Percentiles rank a stretch among this genome's conserved stretches.
Evolutionary conservation across 2,888 invertebrate species (phyloP).

Genomic region (Drosophila neotestacea): DNA sequence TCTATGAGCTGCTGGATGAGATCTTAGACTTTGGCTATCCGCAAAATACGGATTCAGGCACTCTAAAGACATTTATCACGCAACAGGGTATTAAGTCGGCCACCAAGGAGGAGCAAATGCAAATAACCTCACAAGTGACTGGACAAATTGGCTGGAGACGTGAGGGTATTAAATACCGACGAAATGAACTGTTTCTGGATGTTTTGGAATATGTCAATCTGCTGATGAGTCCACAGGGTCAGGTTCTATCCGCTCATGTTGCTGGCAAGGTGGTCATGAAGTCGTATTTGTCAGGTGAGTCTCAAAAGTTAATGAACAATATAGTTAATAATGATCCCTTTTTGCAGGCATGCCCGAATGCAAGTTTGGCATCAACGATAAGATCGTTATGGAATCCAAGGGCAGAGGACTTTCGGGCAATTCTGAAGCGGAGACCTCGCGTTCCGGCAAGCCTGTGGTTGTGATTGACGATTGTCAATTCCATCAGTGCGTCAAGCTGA

Average conservation of each 20-base stretch:
- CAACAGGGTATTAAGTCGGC: constrained; percentile 99
- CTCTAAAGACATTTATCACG: constrained; percentile 99
- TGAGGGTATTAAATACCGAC: constrained; percentile 99
- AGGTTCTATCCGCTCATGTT: constrained; percentile 99
- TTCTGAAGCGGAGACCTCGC: constrained; percentile 91
- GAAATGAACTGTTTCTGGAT: constrained; percentile 99
- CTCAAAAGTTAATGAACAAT: not conserved
- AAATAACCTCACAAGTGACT: constrained; percentile 99
- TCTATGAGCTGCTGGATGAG: constrained; percentile 99
- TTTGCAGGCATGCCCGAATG: constrained; percentile 98
- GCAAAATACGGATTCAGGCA: constrained; percentile 99
- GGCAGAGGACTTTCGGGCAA: constrained; percentile 91
- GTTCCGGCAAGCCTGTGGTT: constrained; percentile 99
- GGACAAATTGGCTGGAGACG: constrained; percentile 99
- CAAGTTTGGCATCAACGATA: constrained; percentile 99
- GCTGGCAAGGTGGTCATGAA: constrained; percentile 99
- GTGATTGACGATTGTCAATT: constrained; percentile 99
- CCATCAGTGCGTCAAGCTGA: constrained; percentile 99
- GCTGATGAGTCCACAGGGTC: constrained; percentile 99
- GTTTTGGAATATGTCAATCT: constrained; percentile 99
- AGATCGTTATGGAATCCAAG: constrained; percentile 98
- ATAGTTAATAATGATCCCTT: not conserved
- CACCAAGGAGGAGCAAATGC: constrained; percentile 99
- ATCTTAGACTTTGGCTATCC: constrained; percentile 99
- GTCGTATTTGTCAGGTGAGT: constrained; percentile 93